Conservation (phyloP, 2,113 vertebrate genomes). For the Lasiurus borealis region DNA sequence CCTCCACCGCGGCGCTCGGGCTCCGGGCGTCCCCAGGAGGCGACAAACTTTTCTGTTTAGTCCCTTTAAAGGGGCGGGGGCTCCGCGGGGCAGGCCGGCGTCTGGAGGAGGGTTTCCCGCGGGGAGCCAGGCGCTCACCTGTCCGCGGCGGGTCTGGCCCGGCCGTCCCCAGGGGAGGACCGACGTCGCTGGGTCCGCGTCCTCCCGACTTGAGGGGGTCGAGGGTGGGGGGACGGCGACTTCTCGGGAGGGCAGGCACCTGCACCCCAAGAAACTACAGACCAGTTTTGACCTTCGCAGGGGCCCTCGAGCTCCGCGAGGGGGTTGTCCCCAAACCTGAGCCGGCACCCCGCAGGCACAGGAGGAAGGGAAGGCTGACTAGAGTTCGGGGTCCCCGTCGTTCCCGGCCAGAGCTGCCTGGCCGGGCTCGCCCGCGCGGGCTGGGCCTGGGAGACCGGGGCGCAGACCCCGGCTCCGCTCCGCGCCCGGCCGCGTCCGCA, state of each 20-base stretch:
- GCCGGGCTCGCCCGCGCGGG: not conserved
- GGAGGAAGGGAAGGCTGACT: not conserved
- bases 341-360: not conserved
- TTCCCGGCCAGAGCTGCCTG: not conserved
- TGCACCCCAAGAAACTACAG: not conserved
- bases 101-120: not conserved
- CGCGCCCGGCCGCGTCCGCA: conserved; percentile 64
- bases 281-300: not conserved
- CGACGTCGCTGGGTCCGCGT: conserved; percentile 65
- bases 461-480: not conserved
- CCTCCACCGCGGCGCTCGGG: conserved; percentile 5
- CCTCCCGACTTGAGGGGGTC: not conserved
- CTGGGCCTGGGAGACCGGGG: not conserved
- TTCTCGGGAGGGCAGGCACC: conserved; percentile 10
- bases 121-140: conserved; percentile 50
- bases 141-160: not conserved
- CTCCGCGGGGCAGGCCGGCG: not conserved
- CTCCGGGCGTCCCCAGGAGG: not conserved
- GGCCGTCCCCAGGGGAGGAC: conserved; percentile 8
- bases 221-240: not conserved
- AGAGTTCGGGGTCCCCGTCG: not conserved
- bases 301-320: not conserved
- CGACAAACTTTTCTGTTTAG: conserved; percentile 71
- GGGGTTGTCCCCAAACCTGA: not conserved
- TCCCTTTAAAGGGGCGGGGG: not conserved